Evolutionary conservation across 2,888 invertebrate species (phyloP), one percentile per base, ranked within the genome.

Genomic region (Drosophila longiperda): DNA sequence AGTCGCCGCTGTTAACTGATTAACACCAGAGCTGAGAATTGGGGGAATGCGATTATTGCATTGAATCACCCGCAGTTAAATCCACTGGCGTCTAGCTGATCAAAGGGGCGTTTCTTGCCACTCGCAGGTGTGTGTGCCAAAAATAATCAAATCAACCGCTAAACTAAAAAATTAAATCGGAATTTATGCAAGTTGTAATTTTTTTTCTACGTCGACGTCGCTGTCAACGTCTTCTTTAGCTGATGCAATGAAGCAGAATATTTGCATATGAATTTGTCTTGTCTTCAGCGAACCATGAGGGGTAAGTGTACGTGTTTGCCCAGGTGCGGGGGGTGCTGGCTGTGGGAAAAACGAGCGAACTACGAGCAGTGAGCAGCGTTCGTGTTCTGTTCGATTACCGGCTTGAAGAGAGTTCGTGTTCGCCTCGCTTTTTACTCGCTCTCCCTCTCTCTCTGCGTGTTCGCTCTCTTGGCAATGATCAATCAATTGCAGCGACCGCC

Each of bases 171-270:
- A 61, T 66, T 32, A 61, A 38, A 17, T 58, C n/a, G 53, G 53
- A 72, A 69, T 69, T 70, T 82, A 69, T 82, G 75, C 80, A 85
- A 54, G 52, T 64, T 45, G 73, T 34, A 63, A 65, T 73, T 65
- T 66, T 70, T 67, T 74, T 66, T 78, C 60, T 57, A 23, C 49
- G 48, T 2, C 69, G 45, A 2, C 57, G 73, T 20, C 23, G 62
- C 32, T 58, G 69, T 9, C 52, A 53, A 45, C 45, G 45, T 66
- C 75, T 73, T 79, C 81, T 74, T 76, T 65, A 76, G 90, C 89
- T 89, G 89, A 89, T 89, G 89, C 88, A 90, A 89, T 90, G 83
- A 72, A 58, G 49, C 64, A 64, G 48, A 61, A 62, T 69, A 77
- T 86, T 89, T 83, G 73, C 90, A 90, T 83, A 90, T 82, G 75